Percentiles rank a stretch among this genome's conserved stretches.
phyloP scores from a whole-genome alignment of 2,797 vertebrate species.

The Poecilia wingei region DNA sequence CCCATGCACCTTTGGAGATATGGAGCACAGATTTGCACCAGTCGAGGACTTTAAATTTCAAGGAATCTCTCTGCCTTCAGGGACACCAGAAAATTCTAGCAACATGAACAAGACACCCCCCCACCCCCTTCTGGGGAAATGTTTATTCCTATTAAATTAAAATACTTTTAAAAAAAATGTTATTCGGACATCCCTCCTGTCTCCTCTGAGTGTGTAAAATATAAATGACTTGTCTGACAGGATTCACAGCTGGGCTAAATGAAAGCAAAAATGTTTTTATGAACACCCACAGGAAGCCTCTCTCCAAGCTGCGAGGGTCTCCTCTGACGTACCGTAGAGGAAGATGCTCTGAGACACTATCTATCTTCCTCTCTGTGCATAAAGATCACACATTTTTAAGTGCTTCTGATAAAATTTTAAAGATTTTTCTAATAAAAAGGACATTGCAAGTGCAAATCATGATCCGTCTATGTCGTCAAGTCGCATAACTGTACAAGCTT shows the following conservation, averaged over 20 bases:
- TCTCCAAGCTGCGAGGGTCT: constrained; percentile 14
- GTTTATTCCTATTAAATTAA: constrained; percentile 8
- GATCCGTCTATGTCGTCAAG: neutral
- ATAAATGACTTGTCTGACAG: constrained; percentile 21
- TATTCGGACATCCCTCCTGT: neutral
- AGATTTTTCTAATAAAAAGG: neutral
- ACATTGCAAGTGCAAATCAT: neutral
- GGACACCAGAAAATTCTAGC: constrained; percentile 11
- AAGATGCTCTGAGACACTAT: neutral
- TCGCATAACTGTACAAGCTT: neutral
- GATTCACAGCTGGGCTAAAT: constrained; percentile 30
- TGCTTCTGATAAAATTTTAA: neutral
- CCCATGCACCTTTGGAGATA: neutral
- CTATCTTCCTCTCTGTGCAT: neutral
- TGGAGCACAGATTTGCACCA: neutral
- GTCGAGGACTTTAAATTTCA: constrained; percentile 3
- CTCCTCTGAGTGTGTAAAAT: constrained; percentile 6
- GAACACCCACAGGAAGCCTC: constrained; percentile 25
- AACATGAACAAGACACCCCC: neutral
- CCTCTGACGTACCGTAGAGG: constrained; percentile 1
- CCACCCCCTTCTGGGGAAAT: neutral
- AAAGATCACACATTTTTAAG: neutral
- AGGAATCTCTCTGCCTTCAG: neutral
- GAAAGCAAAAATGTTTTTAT: constrained; percentile 26
- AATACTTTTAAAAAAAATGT: too few relatives aligned